These are phyloP conservation scores for Zoroaster sp. DNA, from an alignment of 53 echinoderm and acorn worm genomes.

Conservation along the genomic window DNA sequence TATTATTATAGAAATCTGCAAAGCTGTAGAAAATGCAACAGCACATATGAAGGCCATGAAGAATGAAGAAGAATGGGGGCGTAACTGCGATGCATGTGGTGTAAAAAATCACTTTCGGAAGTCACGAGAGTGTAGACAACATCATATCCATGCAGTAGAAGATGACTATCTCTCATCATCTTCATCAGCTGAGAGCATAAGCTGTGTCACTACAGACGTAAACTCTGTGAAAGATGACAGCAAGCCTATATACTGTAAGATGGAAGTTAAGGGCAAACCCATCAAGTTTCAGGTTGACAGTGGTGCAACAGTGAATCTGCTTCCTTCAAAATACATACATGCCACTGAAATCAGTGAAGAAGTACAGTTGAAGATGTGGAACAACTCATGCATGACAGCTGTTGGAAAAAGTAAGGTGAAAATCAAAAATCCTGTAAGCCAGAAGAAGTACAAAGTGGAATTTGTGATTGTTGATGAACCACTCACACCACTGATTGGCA, in stretches of 20 bases:
- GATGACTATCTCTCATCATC: slow-evolving; percentile 12
- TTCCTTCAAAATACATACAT: slow-evolving; percentile 35
- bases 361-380: slow-evolving; percentile 51
- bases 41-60: slow-evolving; percentile 40
- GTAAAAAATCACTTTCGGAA: slow-evolving; percentile 41
- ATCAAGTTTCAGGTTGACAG: slow-evolving; percentile 71
- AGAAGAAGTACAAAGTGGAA: slow-evolving; percentile 65
- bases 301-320: slow-evolving; percentile 60
- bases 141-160: slow-evolving; percentile 13
- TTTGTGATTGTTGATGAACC: slow-evolving; percentile 64
- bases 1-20: slow-evolving; percentile 71
- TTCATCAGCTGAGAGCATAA: slow-evolving; percentile 47
- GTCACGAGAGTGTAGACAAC: not conserved
- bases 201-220: not conserved
- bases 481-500: no score
- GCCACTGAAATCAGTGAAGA: not conserved
- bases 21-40: slow-evolving; percentile 57
- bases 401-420: no score
- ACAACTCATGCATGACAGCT: slow-evolving; percentile 47
- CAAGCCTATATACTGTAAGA: slow-evolving; percentile 46
- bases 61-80: slow-evolving; percentile 48
- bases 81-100: slow-evolving; percentile 50
- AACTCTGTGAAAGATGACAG: not conserved
- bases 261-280: slow-evolving; percentile 37
- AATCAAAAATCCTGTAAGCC: no score